A percentile compares a stretch with the other conserved stretches of the same genome.
Evolutionary conservation across 2,797 vertebrate species (phyloP).

Genomic region (Loriculus beryllinus): DNA sequence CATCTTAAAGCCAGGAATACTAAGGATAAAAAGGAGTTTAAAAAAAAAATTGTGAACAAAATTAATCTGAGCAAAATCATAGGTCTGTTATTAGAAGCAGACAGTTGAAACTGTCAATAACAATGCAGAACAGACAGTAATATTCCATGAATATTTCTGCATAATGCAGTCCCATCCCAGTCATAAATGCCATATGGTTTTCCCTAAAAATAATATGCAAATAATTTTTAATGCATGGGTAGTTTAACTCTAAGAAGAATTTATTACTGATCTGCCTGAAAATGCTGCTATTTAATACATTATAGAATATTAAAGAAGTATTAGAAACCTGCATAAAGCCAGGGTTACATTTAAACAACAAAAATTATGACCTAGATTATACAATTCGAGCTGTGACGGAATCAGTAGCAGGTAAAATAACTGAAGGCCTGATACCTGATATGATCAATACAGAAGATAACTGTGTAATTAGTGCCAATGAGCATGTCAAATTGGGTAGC

Average conservation of each 20-base stretch:
- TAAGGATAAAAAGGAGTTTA: background rate
- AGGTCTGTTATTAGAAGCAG: background rate
- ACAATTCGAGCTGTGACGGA: background rate
- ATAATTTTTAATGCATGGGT: background rate
- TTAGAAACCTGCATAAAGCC: background rate
- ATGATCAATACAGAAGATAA: background rate
- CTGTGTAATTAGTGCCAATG: background rate
- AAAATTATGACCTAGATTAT: background rate
- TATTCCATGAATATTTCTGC: background rate
- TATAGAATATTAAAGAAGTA: background rate
- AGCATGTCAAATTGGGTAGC: background rate
- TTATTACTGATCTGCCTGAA: background rate
- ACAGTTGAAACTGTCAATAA: background rate
- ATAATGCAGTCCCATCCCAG: background rate
- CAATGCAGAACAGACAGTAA: background rate
- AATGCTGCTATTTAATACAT: background rate
- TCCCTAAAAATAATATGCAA: background rate
- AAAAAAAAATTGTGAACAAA: background rate
- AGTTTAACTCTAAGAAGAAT: background rate
- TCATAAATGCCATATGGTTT: background rate
- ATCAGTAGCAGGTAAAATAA: background rate
- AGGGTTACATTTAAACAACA: background rate
- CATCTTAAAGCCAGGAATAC: background rate
- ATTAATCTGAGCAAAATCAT: background rate
- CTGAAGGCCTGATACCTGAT: background rate